phyloP scores from a whole-genome alignment of 2,797 vertebrate species.

The Zonotrichia albicollis region DNA sequence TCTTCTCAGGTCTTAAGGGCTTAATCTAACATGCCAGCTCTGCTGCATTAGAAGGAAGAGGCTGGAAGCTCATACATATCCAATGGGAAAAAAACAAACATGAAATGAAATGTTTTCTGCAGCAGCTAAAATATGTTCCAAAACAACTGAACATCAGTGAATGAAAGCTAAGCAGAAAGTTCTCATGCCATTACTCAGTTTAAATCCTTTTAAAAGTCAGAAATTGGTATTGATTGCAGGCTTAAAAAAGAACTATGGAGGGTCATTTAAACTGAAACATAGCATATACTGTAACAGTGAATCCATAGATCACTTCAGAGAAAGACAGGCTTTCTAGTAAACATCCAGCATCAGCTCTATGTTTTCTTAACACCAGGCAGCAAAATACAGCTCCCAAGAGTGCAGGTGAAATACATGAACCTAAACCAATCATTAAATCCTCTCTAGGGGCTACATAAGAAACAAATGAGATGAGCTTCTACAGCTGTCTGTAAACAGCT shows the following conservation, averaged over 20 bases:
- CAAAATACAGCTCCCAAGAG: neutral
- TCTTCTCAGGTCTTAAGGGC: neutral
- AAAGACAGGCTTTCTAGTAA: neutral
- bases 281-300: neutral
- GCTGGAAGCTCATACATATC: neutral
- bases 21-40: neutral
- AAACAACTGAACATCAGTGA: neutral
- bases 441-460: neutral
- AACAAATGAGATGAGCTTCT: constrained; percentile 8
- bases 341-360: neutral
- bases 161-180: constrained; percentile 4
- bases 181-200: neutral
- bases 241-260: neutral
- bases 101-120: neutral
- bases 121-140: neutral
- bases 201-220: neutral
- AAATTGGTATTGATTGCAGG: neutral
- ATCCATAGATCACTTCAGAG: neutral
- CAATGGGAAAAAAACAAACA: neutral
- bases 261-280: neutral
- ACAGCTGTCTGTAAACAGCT: constrained; percentile 13
- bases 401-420: constrained; percentile 14
- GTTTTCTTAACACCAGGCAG: neutral
- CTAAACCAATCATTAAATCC: constrained; percentile 14
- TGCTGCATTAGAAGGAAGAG: neutral